Conservation (phyloP, 2,888 invertebrate genomes). For the Acrobasis consociella region DNA sequence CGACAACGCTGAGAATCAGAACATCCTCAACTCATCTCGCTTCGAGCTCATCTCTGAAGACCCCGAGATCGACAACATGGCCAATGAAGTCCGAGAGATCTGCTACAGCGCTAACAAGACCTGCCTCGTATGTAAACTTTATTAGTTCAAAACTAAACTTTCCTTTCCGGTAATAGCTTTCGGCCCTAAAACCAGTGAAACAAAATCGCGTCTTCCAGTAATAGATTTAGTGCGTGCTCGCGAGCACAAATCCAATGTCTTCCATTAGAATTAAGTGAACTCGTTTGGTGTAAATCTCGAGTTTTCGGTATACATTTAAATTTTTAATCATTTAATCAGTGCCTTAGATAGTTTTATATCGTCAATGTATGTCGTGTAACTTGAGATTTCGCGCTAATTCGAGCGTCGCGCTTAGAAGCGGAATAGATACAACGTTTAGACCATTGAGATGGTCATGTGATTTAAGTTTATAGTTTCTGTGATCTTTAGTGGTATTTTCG, state of each 20-base stretch:
- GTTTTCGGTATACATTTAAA: constrained; percentile 4
- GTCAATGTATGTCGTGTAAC: not conserved
- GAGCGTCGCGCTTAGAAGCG: constrained; percentile 20
- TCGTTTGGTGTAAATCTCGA: constrained; percentile 15
- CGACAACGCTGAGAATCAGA: constrained; percentile 76
- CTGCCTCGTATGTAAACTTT: constrained; percentile 77
- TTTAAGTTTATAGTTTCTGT: constrained; percentile 44
- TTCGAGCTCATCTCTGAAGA: constrained; percentile 66
- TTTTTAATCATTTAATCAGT: not conserved
- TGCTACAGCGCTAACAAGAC: constrained; percentile 68
- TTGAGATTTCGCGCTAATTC: constrained; percentile 7
- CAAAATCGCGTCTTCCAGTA: constrained; percentile 81
- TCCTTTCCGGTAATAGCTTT: constrained; percentile 44
- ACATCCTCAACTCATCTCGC: constrained; percentile 66
- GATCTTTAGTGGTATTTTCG: constrained; percentile 47
- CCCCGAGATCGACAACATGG: constrained; percentile 81
- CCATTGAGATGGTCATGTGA: constrained; percentile 42
- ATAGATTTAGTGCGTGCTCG: constrained; percentile 69
- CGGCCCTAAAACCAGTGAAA: constrained; percentile 74
- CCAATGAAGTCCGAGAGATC: constrained; percentile 82
- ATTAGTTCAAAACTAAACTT: constrained; percentile 51
- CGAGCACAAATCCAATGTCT: constrained; percentile 62
- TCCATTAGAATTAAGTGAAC: constrained; percentile 74
- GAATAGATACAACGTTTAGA: constrained; percentile 16
- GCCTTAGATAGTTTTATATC: not conserved